Percentiles rank a stretch among this genome's conserved stretches.
These are phyloP conservation scores for Antechinus stuartii DNA, from an alignment of 2,113 vertebrate species.

Conservation along the genomic window DNA sequence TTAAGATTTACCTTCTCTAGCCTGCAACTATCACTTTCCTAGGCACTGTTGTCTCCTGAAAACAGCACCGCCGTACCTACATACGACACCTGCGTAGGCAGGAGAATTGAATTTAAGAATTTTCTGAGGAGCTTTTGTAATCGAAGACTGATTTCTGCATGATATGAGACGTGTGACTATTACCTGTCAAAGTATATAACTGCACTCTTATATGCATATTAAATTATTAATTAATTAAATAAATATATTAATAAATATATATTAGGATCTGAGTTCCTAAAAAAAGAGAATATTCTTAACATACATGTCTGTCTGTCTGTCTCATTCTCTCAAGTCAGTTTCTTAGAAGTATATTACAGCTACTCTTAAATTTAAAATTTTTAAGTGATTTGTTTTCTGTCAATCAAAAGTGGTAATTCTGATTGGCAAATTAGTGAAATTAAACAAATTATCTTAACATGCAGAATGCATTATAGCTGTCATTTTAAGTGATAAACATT, in stretches of 20 bases:
- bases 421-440: conserved; percentile 58
- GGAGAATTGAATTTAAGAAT: background rate
- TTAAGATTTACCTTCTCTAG: background rate
- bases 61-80: background rate
- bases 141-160: background rate
- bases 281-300: conserved; percentile 5
- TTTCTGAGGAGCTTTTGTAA: background rate
- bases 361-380: conserved; percentile 26
- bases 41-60: background rate
- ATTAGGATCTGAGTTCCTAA: conserved; percentile 21
- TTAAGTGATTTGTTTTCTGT: conserved; percentile 4
- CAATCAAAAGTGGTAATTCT: conserved; percentile 37
- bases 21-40: background rate
- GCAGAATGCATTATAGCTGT: conserved; percentile 23
- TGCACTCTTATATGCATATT: conserved; percentile 7
- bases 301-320: background rate
- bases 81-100: background rate
- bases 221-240: too few relatives aligned
- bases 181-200: background rate
- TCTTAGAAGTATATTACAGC: background rate
- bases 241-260: too few relatives aligned
- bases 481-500: conserved; percentile 53
- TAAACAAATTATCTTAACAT: conserved; percentile 37
- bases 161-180: background rate
- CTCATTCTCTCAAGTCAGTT: conserved; percentile 37